Evolutionary conservation across 1,140 invertebrate genomes (phyloP), one percentile per base, ranked within the genome.

Genomic region (Pseudomyrmex gracilis): DNA sequence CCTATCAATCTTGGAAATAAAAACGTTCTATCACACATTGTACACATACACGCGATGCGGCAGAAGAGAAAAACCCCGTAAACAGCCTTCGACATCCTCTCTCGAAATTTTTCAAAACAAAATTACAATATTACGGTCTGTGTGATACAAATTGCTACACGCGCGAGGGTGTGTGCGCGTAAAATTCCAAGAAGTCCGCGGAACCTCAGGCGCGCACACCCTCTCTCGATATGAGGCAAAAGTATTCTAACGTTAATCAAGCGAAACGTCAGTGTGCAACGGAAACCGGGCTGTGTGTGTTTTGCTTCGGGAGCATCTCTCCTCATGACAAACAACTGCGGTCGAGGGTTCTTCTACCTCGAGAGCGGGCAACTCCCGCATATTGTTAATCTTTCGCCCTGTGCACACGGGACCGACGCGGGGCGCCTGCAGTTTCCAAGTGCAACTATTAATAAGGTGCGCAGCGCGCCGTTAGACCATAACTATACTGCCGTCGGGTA

Each of bases 391-490:
- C 82, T 80, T 74, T 74, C 74, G 70, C 77, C 34, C 34, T 24
- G 24, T 22, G 76, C 70, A 43, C 45, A 61, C 58, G 67, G 63
- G 70, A 34, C 68, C 57, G 57, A 83, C 60, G 74, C 63, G 76
- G 66, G 34, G 34, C 34, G 34, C 34, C 70, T 58, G 73, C 73
- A 87, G 82, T 87, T 87, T 87, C 85, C 73, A 74, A 87, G 82
- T 87, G 85, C 70, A 73, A 83, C 86, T 87, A 87, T 87, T 87
- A 87, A 87, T 87, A 87, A 87, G 85, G 85, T 61, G 82, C 73
- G 82, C 73, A 51, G 53, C 68, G 68, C 68, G 82, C 85, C 82
- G 70, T 80, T 84, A 80, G 63, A 87, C 34, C 82, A 82, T 83
- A 70, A 68, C 55, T 57, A 51, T 61, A 84, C 64, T 64, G 73